A percentile compares a stretch with the other conserved stretches of the same genome.
Conservation (phyloP, 2,888 invertebrate species). For the Lasioglossum villosulum region DNA sequence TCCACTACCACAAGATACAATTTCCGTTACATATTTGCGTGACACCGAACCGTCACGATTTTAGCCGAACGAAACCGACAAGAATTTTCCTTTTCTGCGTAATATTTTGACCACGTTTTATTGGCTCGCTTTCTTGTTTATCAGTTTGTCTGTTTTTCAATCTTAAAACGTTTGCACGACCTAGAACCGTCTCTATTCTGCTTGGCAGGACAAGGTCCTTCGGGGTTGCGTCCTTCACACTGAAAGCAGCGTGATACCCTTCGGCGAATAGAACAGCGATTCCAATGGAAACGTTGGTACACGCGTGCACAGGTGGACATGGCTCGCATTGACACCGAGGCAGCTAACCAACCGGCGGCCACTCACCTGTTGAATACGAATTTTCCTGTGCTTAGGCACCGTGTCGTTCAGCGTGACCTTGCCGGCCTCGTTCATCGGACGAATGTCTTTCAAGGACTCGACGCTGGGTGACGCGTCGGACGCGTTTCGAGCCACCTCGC, state of each 20-base stretch:
- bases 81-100: too few species aligned
- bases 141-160: too few species aligned
- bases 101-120: too few species aligned
- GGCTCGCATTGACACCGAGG: not conserved
- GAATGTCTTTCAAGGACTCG: conserved; percentile 85
- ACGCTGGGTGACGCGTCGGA: conserved; percentile 82
- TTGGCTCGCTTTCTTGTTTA: too few species aligned
- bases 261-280: not conserved
- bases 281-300: not conserved
- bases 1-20: too few species aligned
- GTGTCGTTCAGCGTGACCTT: conserved; percentile 88
- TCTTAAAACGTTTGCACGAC: not conserved
- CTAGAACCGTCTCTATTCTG: not conserved
- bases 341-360: not conserved
- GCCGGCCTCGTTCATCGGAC: conserved; percentile 64
- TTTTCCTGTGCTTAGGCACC: conserved; percentile 93
- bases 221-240: not conserved
- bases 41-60: too few species aligned
- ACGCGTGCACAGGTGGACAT: not conserved
- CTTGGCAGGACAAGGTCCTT: not conserved
- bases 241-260: conserved; percentile 7
- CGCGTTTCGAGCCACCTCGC: conserved; percentile 88
- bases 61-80: too few species aligned
- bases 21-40: too few species aligned
- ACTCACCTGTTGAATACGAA: conserved; percentile 92